Evolutionary conservation across 2,113 vertebrate species (phyloP).

Genomic region (Copsychus sechellarum): DNA sequence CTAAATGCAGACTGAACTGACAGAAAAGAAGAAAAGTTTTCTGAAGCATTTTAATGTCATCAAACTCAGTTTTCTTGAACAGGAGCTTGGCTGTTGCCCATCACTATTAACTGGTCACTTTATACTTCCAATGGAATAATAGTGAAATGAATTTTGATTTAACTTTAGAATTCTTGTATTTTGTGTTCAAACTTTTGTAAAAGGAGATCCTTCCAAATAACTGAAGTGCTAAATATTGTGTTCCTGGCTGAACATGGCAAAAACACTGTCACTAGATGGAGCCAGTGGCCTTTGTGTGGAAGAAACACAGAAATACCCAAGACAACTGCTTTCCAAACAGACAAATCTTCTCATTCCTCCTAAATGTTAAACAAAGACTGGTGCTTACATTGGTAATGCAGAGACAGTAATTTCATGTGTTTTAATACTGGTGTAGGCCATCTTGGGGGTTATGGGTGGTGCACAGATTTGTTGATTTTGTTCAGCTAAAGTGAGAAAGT

Average conservation of each 20-base stretch:
- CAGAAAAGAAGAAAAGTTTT: not conserved
- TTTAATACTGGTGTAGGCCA: not conserved
- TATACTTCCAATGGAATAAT: not conserved
- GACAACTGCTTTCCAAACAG: not conserved
- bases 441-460: not conserved
- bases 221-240: not conserved
- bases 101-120: not conserved
- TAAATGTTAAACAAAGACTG: not conserved
- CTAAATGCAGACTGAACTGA: not conserved
- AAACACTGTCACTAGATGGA: slow-evolving; percentile 29
- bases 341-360: not conserved
- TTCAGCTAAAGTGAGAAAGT: not conserved
- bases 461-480: not conserved
- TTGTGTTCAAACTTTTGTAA: not conserved
- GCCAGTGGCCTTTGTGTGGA: not conserved
- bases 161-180: not conserved
- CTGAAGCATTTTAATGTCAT: not conserved
- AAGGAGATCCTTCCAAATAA: not conserved
- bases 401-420: not conserved
- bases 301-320: not conserved
- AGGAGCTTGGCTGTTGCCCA: not conserved
- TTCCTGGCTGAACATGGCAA: not conserved
- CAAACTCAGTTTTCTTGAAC: not conserved
- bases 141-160: not conserved
- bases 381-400: not conserved